Conservation (phyloP, 2,113 vertebrate species). For the Oryzias woworae region DNA sequence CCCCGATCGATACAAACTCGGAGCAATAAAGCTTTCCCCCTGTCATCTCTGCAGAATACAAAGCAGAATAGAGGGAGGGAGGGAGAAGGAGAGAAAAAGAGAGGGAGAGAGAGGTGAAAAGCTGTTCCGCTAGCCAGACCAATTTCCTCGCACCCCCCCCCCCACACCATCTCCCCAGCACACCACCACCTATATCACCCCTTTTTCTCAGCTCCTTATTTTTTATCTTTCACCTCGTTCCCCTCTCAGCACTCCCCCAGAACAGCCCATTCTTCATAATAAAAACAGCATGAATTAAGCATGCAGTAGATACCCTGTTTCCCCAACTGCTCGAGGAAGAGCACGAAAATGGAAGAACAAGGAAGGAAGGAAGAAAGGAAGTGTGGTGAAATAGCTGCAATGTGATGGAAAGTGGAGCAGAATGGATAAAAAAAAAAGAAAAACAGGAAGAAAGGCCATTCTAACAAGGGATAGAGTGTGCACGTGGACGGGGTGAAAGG, state of each 20-base stretch:
- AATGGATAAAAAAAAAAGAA: constrained; percentile 28
- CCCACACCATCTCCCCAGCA: constrained; percentile 53
- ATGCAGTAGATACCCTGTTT: constrained; percentile 58
- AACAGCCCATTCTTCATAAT: constrained; percentile 58
- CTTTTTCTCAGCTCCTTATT: constrained; percentile 54
- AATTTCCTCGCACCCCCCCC: constrained; percentile 79
- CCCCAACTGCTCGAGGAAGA: constrained; percentile 52
- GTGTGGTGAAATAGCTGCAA: constrained; percentile 20
- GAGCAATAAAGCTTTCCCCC: constrained; percentile 87
- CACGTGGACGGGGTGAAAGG: neutral
- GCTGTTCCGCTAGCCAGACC: constrained; percentile 84
- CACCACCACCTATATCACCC: constrained; percentile 62
- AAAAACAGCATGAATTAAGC: constrained; percentile 71
- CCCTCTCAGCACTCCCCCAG: constrained; percentile 43
- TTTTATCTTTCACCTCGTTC: constrained; percentile 57
- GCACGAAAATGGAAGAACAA: constrained; percentile 19
- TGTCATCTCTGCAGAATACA: constrained; percentile 86
- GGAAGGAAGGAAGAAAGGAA: constrained; percentile 30
- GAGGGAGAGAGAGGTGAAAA: constrained; percentile 80
- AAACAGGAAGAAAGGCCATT: constrained; percentile 15
- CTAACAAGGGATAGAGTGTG: neutral
- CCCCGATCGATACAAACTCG: constrained; percentile 86
- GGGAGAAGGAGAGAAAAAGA: constrained; percentile 57
- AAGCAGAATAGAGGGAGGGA: constrained; percentile 80
- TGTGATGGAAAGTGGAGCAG: constrained; percentile 14